A percentile compares a stretch with the other conserved stretches of the same genome.
phyloP scores from a whole-genome alignment of 2,888 invertebrate genomes.

The Cryptocheilus praepositus region DNA sequence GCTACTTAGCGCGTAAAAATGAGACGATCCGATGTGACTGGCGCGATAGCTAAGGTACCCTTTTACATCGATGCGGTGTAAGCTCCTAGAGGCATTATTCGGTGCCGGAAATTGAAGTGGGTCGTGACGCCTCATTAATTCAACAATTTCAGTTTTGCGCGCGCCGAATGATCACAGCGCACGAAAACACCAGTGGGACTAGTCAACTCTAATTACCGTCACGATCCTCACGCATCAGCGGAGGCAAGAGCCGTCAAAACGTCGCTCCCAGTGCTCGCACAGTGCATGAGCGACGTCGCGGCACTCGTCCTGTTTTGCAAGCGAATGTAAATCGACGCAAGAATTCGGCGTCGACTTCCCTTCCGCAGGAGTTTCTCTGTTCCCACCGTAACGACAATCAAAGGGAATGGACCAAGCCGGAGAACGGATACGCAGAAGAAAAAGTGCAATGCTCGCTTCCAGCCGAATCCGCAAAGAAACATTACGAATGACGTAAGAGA shows the following conservation, averaged over 20 bases:
- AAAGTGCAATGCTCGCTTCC: no score
- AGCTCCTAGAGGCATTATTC: conserved; percentile 19
- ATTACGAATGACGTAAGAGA: no score
- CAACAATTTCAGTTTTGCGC: background rate
- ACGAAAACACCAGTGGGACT: background rate
- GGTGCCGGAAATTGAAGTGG: background rate
- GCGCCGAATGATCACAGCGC: background rate
- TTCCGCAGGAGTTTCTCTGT: background rate
- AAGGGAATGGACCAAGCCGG: background rate
- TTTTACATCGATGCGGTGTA: background rate
- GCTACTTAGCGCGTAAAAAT: no score
- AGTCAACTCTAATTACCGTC: conserved; percentile 8
- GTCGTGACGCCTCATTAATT: conserved; percentile 6
- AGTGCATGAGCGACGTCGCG: background rate
- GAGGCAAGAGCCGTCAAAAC: no score
- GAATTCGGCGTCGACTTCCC: background rate
- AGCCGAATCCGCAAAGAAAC: no score
- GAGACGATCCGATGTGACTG: no score
- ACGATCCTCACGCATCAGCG: conserved; percentile 1
- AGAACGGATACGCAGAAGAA: background rate
- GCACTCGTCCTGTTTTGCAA: conserved; percentile 11
- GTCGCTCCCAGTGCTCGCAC: conserved; percentile 3
- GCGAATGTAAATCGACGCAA: conserved; percentile 16
- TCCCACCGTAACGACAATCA: no score
- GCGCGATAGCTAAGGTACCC: background rate